Percentiles rank a stretch among this genome's conserved stretches.
Conservation (phyloP, 2,888 invertebrate genomes). For the Ommatoiulus sabulosus region DNA sequence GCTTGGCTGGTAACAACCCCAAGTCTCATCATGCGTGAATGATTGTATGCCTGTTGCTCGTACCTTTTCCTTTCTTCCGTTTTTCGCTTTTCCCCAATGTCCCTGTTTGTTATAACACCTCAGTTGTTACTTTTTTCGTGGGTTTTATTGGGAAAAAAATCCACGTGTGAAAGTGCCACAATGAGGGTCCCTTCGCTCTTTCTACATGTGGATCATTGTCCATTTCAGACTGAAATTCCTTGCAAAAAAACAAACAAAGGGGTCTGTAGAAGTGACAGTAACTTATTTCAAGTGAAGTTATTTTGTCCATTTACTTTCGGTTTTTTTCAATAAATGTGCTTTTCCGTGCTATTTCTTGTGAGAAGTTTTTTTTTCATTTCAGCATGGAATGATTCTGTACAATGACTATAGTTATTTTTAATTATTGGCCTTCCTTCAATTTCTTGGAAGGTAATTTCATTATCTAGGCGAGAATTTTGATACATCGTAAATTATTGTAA, state of each 20-base stretch:
- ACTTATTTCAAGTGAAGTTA: slow-evolving; percentile 10
- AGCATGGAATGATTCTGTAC: background rate
- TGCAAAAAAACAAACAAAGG: background rate
- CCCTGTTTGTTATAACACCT: slow-evolving; percentile 1
- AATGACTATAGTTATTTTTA: too few relatives aligned
- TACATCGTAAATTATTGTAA: too few relatives aligned
- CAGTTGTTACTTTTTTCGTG: slow-evolving; percentile 17
- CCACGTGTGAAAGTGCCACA: background rate
- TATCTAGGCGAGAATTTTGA: too few relatives aligned
- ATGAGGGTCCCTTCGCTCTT: background rate
- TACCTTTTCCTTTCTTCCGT: background rate
- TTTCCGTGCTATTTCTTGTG: slow-evolving; percentile 3
- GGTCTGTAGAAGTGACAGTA: slow-evolving; percentile 30
- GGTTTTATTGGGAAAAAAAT: background rate
- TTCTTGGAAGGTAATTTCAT: too few relatives aligned
- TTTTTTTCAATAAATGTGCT: slow-evolving; percentile 37
- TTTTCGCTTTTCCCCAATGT: background rate
- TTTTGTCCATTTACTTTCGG: slow-evolving; percentile 13
- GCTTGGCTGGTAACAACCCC: background rate
- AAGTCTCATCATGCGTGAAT: slow-evolving; percentile 27
- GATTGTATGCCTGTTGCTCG: slow-evolving; percentile 12
- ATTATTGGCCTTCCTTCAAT: too few relatives aligned
- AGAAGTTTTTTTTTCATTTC: background rate
- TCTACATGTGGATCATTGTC: background rate
- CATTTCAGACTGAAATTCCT: slow-evolving; percentile 6